Conservation (phyloP, 2,888 invertebrate genomes). For the Taphrorychus bicolor region DNA sequence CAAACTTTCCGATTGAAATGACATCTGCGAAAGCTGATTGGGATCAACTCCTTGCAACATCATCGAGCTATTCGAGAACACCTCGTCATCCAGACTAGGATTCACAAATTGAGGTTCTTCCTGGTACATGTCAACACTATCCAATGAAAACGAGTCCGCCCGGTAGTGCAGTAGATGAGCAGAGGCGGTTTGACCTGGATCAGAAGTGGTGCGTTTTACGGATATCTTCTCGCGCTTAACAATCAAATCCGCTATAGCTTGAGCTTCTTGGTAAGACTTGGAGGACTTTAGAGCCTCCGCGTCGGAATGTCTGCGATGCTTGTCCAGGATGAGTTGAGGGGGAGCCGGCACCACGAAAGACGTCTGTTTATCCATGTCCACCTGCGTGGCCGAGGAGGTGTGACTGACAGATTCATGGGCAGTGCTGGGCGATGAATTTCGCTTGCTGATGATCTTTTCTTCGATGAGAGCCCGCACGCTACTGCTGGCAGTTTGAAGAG, state of each 20-base stretch:
- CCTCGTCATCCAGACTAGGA: constrained; percentile 76
- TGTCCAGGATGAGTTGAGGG: constrained; percentile 54
- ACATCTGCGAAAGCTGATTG: constrained; percentile 63
- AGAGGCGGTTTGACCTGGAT: constrained; percentile 62
- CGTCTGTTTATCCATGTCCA: constrained; percentile 57
- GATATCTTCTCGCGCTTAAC: constrained; percentile 74
- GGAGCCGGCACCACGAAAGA: constrained; percentile 68
- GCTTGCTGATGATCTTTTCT: constrained; percentile 90
- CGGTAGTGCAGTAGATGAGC: constrained; percentile 67
- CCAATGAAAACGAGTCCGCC: constrained; percentile 67
- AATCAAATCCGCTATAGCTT: constrained; percentile 78
- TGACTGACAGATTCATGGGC: constrained; percentile 34
- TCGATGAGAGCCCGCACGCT: constrained; percentile 90
- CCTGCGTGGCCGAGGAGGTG: constrained; percentile 32
- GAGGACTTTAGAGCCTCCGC: constrained; percentile 66
- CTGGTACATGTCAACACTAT: constrained; percentile 67
- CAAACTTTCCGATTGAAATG: constrained; percentile 58
- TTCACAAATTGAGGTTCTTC: constrained; percentile 70
- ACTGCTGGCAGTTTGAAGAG: constrained; percentile 90
- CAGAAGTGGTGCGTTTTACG: constrained; percentile 77
- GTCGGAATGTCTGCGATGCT: constrained; percentile 63
- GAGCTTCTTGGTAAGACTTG: constrained; percentile 71
- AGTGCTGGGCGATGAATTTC: constrained; percentile 63
- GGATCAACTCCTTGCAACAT: constrained; percentile 70
- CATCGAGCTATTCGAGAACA: constrained; percentile 77